Evolutionary conservation across 2,113 vertebrate species (phyloP).

Genomic region (Octodon degus): DNA sequence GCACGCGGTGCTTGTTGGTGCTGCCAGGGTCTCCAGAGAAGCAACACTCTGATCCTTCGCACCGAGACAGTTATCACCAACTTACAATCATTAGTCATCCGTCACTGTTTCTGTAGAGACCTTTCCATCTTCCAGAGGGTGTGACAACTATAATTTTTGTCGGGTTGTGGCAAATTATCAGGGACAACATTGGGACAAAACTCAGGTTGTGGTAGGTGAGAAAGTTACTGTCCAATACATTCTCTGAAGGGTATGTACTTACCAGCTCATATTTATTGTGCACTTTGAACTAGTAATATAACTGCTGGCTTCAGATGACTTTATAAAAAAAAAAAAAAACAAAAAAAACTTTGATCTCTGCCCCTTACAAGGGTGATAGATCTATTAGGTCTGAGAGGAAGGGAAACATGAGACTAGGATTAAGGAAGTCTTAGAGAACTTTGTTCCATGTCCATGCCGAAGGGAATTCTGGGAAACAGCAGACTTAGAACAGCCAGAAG

Average conservation of each 20-base stretch:
- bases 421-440: not conserved
- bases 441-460: accelerated
- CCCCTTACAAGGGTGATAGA: not conserved
- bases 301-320: not conserved
- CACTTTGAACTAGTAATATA: not conserved
- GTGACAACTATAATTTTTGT: not conserved
- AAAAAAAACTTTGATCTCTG: not conserved
- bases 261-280: not conserved
- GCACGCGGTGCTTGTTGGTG: not conserved
- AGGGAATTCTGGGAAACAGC: not conserved
- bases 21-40: not conserved
- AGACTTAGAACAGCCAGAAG: not conserved
- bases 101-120: not conserved
- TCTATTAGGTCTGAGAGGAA: not conserved
- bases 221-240: not conserved
- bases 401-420: not conserved
- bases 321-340: not conserved
- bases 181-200: not conserved
- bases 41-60: not conserved
- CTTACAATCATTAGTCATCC: not conserved
- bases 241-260: not conserved
- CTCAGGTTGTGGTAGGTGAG: not conserved
- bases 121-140: not conserved
- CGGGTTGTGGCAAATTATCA: not conserved
- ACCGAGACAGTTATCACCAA: not conserved